Evolutionary conservation across 2,888 invertebrate genomes (phyloP).

Genomic region (Cryptocephalus moraei): DNA sequence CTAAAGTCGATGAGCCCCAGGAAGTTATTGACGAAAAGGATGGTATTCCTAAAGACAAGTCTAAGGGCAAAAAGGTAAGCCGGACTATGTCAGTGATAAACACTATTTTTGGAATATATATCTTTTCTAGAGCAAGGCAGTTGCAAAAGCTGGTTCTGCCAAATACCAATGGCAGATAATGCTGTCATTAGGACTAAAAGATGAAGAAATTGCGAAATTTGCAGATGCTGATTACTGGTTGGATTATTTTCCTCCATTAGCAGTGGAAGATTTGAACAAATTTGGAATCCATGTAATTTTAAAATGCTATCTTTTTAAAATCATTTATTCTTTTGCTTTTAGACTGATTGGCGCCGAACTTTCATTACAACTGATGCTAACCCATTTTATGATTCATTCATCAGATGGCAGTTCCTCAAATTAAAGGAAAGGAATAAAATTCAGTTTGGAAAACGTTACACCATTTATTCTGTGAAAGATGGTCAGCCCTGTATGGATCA

Average conservation of each 20-base stretch:
- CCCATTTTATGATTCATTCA: slow-evolving; percentile 95
- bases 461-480: slow-evolving; percentile 92
- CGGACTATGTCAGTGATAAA: not conserved
- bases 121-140: slow-evolving; percentile 52
- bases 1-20: slow-evolving; percentile 45
- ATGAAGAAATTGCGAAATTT: slow-evolving; percentile 90
- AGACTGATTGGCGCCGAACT: slow-evolving; percentile 96
- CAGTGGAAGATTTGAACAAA: slow-evolving; percentile 73
- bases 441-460: slow-evolving; percentile 93
- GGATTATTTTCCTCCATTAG: slow-evolving; percentile 90
- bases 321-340: slow-evolving; percentile 15
- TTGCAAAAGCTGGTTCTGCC: slow-evolving; percentile 77
- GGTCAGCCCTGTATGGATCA: slow-evolving; percentile 99
- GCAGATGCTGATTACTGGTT: slow-evolving; percentile 88
- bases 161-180: slow-evolving; percentile 99
- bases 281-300: slow-evolving; percentile 81
- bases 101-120: not conserved
- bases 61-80: slow-evolving; percentile 75
- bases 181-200: slow-evolving; percentile 78
- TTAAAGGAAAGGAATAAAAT: slow-evolving; percentile 81
- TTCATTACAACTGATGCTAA: slow-evolving; percentile 98
- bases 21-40: slow-evolving; percentile 41
- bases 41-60: slow-evolving; percentile 68
- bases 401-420: slow-evolving; percentile 90
- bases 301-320: not conserved